Evolutionary conservation across 1,140 invertebrate species (phyloP), one percentile per base, ranked within the genome.

Genomic region (Spodoptera litura): DNA sequence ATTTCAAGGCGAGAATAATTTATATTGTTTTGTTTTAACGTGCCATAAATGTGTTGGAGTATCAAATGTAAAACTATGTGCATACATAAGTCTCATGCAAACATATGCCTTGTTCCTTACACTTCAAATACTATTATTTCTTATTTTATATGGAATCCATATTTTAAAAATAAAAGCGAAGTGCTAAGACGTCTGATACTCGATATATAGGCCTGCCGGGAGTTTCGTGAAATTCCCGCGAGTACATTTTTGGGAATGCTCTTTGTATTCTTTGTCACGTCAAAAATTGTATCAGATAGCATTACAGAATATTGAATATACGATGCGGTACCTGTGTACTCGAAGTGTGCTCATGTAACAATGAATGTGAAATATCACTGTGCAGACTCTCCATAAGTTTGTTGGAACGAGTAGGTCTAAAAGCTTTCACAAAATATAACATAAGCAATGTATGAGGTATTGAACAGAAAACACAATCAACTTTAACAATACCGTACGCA

Each of bases 401-500:
- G 35, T 44, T 64, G 58, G 25, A 38, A 75, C 25, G 52, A 49
- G 52, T 64, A 62, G 27, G 55, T 59, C 72, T 75, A 75, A 75
- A 75, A 75, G 72, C 59, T 75, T 75, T 75, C 58, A 44, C 62
- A 62, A 51, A 62, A 44, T 44, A 44, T 44, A 58, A 77, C 38
- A 77, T 66, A 51, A 52, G 49, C 10, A 44, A 58, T 25, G 27
- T 68, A 15, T n/a, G n/a, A 15, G 70, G 64, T 80, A 82, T 78
- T 77, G 66, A 74, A 84, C 78, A 78, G 78, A 78, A 76, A 80
- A 81, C 61, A 79, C 81, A 74, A 78, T 72, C 75, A 78, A 77
- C 53, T 79, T 71, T 79, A 88, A 89, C 87, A 93, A 89, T 88
- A 68, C 38, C 38, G 85, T 78, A 83, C 78, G 84, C 82, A 85